Percentiles rank a stretch among this genome's conserved stretches.
Conservation (phyloP, 2,888 invertebrate species). For the Pyrrhia umbra region DNA sequence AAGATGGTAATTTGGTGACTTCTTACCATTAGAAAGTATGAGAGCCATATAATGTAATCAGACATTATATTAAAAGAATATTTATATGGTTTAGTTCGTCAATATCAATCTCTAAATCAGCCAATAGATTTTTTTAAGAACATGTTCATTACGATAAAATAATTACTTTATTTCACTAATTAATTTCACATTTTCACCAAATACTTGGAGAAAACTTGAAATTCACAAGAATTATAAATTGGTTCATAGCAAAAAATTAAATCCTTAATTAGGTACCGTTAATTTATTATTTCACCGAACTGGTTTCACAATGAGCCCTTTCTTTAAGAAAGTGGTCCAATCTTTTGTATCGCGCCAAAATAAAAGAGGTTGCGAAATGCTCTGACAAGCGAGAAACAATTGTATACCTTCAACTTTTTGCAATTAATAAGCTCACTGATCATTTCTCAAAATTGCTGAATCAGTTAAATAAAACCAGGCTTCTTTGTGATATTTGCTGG, state of each 20-base stretch:
- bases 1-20: no score
- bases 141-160: no score
- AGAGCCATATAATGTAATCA: no score
- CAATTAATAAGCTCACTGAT: slow-evolving; percentile 64
- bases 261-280: slow-evolving; percentile 72
- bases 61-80: no score
- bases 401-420: slow-evolving; percentile 57
- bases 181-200: slow-evolving; percentile 1
- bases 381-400: slow-evolving; percentile 70
- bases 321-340: slow-evolving; percentile 71
- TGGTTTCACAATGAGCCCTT: slow-evolving; percentile 69
- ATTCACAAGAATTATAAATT: slow-evolving; percentile 60
- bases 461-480: slow-evolving; percentile 38
- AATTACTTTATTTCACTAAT: slow-evolving; percentile 12
- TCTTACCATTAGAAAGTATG: no score
- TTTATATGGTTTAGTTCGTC: no score
- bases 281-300: slow-evolving; percentile 70
- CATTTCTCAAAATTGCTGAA: slow-evolving; percentile 60
- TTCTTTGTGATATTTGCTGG: slow-evolving; percentile 45
- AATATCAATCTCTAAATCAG: no score
- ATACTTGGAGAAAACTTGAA: slow-evolving; percentile 30
- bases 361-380: slow-evolving; percentile 69
- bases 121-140: no score
- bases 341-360: slow-evolving; percentile 70
- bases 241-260: slow-evolving; percentile 63